These are phyloP conservation scores for Biston stratarius DNA, from an alignment of 2,888 invertebrate species.

Conservation along the genomic window DNA sequence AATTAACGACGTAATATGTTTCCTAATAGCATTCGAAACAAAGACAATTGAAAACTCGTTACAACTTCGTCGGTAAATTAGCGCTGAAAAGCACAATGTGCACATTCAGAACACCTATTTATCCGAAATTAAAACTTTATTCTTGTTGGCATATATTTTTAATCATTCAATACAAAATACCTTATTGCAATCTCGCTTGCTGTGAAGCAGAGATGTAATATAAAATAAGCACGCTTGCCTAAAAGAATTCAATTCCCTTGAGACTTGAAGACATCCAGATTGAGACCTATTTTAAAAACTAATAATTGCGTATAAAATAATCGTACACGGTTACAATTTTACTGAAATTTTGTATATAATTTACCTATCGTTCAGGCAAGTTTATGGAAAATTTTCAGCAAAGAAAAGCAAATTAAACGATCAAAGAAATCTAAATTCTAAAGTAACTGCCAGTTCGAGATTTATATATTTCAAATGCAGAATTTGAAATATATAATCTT, in stretches of 20 bases:
- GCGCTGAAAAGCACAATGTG: conserved; percentile 2
- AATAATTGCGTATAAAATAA: background rate
- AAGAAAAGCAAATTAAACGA: too few relatives aligned
- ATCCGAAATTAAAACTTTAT: background rate
- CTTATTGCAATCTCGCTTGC: too few relatives aligned
- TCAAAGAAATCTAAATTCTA: background rate
- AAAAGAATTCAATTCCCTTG: too few relatives aligned
- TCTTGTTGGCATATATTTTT: too few relatives aligned
- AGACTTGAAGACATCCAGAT: too few relatives aligned
- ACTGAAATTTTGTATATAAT: too few relatives aligned
- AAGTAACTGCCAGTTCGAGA: background rate
- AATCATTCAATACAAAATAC: too few relatives aligned
- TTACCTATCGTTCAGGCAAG: background rate
- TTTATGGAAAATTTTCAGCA: background rate
- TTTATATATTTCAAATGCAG: background rate
- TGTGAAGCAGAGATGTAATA: too few relatives aligned
- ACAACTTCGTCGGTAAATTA: conserved; percentile 28
- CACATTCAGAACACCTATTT: background rate
- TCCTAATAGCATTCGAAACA: conserved; percentile 9
- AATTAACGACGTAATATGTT: conserved; percentile 10
- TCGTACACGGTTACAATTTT: background rate
- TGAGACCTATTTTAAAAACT: background rate
- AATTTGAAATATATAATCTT: too few relatives aligned
- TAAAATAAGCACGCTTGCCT: too few relatives aligned
- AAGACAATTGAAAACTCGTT: conserved; percentile 21